These are phyloP conservation scores for Cromileptes altivelis DNA, from an alignment of 2,113 vertebrate species.

Conservation along the genomic window DNA sequence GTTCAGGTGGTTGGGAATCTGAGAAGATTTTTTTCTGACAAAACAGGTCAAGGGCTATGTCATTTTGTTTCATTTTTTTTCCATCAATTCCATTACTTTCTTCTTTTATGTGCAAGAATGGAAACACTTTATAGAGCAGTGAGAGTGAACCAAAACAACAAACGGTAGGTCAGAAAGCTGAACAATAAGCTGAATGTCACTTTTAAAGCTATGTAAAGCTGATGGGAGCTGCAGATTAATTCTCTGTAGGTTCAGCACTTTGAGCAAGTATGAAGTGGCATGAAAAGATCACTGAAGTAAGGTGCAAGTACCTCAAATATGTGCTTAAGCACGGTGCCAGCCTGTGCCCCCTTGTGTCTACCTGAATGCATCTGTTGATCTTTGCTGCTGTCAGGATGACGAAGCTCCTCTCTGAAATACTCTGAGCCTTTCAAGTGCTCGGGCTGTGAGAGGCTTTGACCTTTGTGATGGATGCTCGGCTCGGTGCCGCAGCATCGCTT, in stretches of 20 bases:
- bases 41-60: too few relatives aligned
- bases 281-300: neutral
- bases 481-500: neutral
- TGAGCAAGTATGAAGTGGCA: neutral
- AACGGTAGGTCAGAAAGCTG: neutral
- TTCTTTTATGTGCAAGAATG: neutral
- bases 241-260: neutral
- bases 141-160: neutral
- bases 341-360: neutral
- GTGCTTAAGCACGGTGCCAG: neutral
- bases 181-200: neutral
- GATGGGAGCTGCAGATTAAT: neutral
- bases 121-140: neutral
- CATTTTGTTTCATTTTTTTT: too few relatives aligned
- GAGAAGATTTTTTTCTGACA: too few relatives aligned
- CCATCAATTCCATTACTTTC: too few relatives aligned
- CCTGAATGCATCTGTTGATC: conserved; percentile 5
- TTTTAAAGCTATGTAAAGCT: neutral
- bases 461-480: conserved; percentile 63
- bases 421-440: conserved; percentile 48
- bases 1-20: too few relatives aligned
- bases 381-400: conserved; percentile 22
- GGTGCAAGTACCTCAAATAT: neutral
- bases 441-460: conserved; percentile 56
- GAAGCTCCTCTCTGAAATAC: conserved; percentile 38